Conservation (phyloP, 2,888 invertebrate genomes). For the Drosophila mimetica region DNA sequence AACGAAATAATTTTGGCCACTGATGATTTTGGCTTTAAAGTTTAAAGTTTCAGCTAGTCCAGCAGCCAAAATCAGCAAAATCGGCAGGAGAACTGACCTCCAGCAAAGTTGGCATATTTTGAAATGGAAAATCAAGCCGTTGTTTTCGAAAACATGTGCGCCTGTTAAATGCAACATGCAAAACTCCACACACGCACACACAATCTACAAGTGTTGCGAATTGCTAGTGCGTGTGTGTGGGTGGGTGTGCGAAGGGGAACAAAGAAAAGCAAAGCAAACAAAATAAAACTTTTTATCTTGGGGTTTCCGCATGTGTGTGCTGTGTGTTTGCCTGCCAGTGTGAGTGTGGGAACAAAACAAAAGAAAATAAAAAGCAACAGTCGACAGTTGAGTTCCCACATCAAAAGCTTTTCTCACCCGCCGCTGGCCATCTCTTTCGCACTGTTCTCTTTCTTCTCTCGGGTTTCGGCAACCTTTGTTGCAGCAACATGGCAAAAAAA, state of each 20-base stretch:
- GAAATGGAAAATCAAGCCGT: slow-evolving; percentile 1
- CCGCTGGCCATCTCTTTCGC: slow-evolving; percentile 18
- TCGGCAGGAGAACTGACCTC: slow-evolving; percentile 43
- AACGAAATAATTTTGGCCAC: neutral
- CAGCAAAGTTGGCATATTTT: slow-evolving; percentile 26
- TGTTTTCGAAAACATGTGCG: slow-evolving; percentile 53
- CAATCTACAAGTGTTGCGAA: slow-evolving; percentile 52
- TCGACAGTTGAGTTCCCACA: slow-evolving; percentile 35
- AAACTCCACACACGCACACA: slow-evolving; percentile 39
- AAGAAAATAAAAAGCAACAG: slow-evolving; percentile 32
- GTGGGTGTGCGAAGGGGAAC: slow-evolving; percentile 32
- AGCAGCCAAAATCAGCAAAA: neutral
- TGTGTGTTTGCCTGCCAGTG: slow-evolving; percentile 12
- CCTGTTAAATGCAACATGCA: slow-evolving; percentile 60
- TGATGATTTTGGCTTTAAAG: slow-evolving; percentile 11
- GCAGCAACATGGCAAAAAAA: slow-evolving; percentile 28
- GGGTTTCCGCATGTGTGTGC: slow-evolving; percentile 8
- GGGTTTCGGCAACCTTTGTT: slow-evolving; percentile 48
- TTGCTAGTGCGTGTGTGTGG: neutral
- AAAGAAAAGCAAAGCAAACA: slow-evolving; percentile 42
- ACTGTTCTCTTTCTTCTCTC: slow-evolving; percentile 18
- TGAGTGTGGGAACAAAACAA: slow-evolving; percentile 29
- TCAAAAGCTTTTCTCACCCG: slow-evolving; percentile 60
- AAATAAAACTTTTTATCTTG: slow-evolving; percentile 35
- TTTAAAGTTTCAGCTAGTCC: neutral